Base-by-base conservation (phyloP, 2,888 invertebrate species). In the Diarsia dahlii region DNA sequence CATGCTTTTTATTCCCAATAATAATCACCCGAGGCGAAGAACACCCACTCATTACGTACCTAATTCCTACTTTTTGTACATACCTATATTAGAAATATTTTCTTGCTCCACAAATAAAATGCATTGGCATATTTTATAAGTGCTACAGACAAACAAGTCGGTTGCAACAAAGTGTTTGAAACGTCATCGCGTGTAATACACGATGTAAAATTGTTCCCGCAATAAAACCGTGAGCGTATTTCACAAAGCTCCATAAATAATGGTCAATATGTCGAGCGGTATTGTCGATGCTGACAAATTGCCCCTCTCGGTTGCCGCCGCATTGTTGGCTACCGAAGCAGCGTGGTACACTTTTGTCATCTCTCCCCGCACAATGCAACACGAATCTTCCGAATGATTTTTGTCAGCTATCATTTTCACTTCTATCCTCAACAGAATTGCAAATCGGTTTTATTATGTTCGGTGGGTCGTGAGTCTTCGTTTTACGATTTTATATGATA, bases 281-380 rank as follows among this genome's bases (percentile, higher is more conserved):
- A 95, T 96, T 96, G 96, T 96, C 95, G 95, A 95, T 92, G 89
- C 93, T 96, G 96, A 96, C 96, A 96, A 96, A 96, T 96, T 96
- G 94, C 95, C 91, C 90, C 91, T 93, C 94, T 94, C 93, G 94
- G 94, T 93, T 90, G 94, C 95, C 93, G 94, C 94, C 92, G 92
- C 93, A 94, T 96, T 95, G 96, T 96, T 92, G 90, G 92, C 94
- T 93, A 92, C 94, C 91, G 93, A 92, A 90, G 91, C 92, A 90
- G 89, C 91, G 91, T 88, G 86, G 76, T 87, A 91, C 89, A 90
- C 93, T 92, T 93, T 95, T 95, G 94, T 95, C 90, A 90, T 89
- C 87, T 89, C 88, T 85, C 89, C 85, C 89, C 88, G 87, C 89
- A 95, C 95, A 95, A 95, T 94, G 91, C 91, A 78, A 72, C 86